Conservation (phyloP, 2,888 invertebrate genomes). For the Cheilosia urbana region DNA sequence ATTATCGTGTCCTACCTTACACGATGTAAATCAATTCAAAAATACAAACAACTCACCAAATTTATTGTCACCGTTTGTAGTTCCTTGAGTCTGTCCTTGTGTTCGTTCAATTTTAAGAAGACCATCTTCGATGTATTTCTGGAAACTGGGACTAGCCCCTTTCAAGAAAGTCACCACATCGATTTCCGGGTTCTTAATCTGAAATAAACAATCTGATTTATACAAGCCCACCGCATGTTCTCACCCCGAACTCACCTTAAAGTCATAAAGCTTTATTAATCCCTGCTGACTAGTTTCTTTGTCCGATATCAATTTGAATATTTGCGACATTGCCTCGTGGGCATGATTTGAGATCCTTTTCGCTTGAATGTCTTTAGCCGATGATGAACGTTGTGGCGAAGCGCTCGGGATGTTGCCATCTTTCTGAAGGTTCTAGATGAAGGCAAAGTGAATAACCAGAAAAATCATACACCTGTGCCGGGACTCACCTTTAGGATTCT, state of each 20-base stretch:
- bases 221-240: neutral
- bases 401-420: constrained; percentile 84
- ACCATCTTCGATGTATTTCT: constrained; percentile 83
- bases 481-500: constrained; percentile 88
- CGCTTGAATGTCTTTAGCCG: constrained; percentile 83
- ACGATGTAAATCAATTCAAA: neutral
- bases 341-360: constrained; percentile 89
- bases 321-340: constrained; percentile 94
- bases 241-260: constrained; percentile 79
- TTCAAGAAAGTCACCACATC: constrained; percentile 83
- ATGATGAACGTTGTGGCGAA: constrained; percentile 80
- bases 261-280: constrained; percentile 84
- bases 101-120: constrained; percentile 82
- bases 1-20: no score
- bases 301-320: constrained; percentile 95
- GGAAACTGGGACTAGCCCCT: constrained; percentile 83
- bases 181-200: constrained; percentile 83
- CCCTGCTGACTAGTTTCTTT: constrained; percentile 94
- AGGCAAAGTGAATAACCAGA: constrained; percentile 11
- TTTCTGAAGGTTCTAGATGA: constrained; percentile 84
- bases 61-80: constrained; percentile 76
- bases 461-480: neutral
- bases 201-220: constrained; percentile 2
- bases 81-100: constrained; percentile 65
- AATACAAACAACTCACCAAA: constrained; percentile 61